These are phyloP conservation scores for Odontesthes bonariensis DNA, from an alignment of 2,113 vertebrate species.

Conservation along the genomic window DNA sequence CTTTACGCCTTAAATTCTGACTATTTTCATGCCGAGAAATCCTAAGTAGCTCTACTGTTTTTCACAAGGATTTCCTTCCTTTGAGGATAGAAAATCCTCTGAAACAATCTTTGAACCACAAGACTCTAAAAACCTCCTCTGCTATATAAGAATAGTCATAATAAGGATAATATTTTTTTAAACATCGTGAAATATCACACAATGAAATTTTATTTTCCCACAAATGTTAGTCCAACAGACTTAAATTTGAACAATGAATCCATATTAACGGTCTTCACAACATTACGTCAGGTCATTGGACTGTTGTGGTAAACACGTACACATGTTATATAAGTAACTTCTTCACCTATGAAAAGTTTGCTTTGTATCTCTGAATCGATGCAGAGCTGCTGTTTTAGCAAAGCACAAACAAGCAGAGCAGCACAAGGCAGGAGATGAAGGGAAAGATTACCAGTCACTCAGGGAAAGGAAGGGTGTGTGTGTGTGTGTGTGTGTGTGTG, in stretches of 20 bases:
- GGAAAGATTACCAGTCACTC: slow-evolving; percentile 58
- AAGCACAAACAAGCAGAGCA: slow-evolving; percentile 75
- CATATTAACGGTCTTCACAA: slow-evolving; percentile 16
- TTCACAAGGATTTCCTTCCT: slow-evolving; percentile 64
- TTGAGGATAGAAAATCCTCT: slow-evolving; percentile 50
- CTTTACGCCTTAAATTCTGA: slow-evolving; percentile 53
- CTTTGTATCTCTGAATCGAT: slow-evolving; percentile 66
- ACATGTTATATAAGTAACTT: slow-evolving; percentile 63
- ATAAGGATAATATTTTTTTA: slow-evolving; percentile 1
- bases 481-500: not conserved
- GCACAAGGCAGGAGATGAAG: slow-evolving; percentile 67
- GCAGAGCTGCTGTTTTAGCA: slow-evolving; percentile 50
- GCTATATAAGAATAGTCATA: slow-evolving; percentile 7
- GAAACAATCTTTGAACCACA: slow-evolving; percentile 20
- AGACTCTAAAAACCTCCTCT: slow-evolving; percentile 20
- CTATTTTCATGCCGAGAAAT: slow-evolving; percentile 61
- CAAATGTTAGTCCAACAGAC: slow-evolving; percentile 18
- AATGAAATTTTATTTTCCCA: not conserved
- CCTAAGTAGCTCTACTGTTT: slow-evolving; percentile 44
- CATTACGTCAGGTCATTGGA: slow-evolving; percentile 43
- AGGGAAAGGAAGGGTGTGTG: slow-evolving; percentile 25
- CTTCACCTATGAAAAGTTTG: slow-evolving; percentile 60
- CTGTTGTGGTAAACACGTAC: slow-evolving; percentile 40
- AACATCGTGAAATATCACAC: not conserved
- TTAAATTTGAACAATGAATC: slow-evolving; percentile 44